Evolutionary conservation across 2,888 invertebrate species (phyloP).

Genomic region (Drosophila paranaensis): DNA sequence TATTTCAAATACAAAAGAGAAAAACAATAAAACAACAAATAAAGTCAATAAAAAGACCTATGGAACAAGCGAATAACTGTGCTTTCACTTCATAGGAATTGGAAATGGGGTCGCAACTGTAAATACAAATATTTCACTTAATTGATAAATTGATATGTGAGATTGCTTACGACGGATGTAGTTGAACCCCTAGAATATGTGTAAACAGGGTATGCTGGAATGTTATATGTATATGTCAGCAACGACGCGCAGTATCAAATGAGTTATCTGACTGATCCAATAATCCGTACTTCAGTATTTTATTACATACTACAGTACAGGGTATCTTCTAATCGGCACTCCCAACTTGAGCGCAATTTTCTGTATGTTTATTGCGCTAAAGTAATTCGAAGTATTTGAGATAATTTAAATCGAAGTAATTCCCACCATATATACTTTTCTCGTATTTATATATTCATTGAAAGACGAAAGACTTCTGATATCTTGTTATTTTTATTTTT

Average conservation of each 20-base stretch:
- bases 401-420: neutral
- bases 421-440: neutral
- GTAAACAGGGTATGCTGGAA: neutral
- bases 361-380: neutral
- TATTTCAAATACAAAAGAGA: conserved; percentile 65
- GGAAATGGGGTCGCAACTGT: neutral
- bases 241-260: neutral
- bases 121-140: neutral
- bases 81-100: neutral
- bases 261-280: neutral
- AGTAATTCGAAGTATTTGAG: neutral
- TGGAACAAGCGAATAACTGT: conserved; percentile 21
- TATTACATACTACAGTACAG: neutral
- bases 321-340: neutral
- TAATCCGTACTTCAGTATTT: neutral
- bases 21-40: conserved; percentile 44
- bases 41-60: conserved; percentile 62
- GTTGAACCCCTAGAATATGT: neutral
- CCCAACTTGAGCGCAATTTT: neutral
- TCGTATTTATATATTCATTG: neutral
- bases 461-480: neutral
- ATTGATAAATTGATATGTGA: neutral
- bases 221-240: neutral
- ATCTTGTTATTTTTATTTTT: conserved; percentile 18
- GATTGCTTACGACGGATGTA: neutral